Evolutionary conservation across 2,888 invertebrate species (phyloP).

Genomic region (Noctuana brunneofusca): DNA sequence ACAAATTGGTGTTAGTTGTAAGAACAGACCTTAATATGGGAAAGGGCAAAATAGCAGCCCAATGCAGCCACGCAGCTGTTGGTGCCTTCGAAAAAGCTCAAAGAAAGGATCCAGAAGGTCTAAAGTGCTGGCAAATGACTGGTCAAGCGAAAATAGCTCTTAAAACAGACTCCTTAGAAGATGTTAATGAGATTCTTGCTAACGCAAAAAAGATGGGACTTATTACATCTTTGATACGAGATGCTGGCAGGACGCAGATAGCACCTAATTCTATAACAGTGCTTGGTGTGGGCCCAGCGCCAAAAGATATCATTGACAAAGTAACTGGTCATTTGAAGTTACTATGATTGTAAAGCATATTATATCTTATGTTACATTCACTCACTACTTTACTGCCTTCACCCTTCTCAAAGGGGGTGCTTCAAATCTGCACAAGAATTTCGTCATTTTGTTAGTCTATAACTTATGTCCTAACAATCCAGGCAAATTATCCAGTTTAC

Average conservation of each 20-base stretch:
- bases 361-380: too few species aligned
- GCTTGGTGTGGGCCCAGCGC: constrained; percentile 95
- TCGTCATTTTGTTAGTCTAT: too few species aligned
- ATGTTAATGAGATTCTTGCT: constrained; percentile 86
- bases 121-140: constrained; percentile 82
- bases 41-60: constrained; percentile 96
- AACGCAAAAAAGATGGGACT: constrained; percentile 88
- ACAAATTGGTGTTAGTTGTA: constrained; percentile 93
- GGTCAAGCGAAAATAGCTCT: constrained; percentile 96
- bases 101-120: constrained; percentile 82
- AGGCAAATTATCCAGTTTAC: too few species aligned
- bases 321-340: constrained; percentile 95
- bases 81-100: constrained; percentile 90
- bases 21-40: constrained; percentile 96
- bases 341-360: too few species aligned
- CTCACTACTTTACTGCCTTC: too few species aligned
- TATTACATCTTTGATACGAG: constrained; percentile 89
- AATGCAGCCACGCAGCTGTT: constrained; percentile 97
- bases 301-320: constrained; percentile 88
- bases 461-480: too few species aligned
- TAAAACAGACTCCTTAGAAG: constrained; percentile 89
- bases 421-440: too few species aligned
- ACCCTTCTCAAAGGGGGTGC: too few species aligned
- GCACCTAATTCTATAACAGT: constrained; percentile 94
- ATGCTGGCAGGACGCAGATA: constrained; percentile 97